Conservation (phyloP, 2,797 vertebrate genomes). For the Spondyliosoma cantharus region DNA sequence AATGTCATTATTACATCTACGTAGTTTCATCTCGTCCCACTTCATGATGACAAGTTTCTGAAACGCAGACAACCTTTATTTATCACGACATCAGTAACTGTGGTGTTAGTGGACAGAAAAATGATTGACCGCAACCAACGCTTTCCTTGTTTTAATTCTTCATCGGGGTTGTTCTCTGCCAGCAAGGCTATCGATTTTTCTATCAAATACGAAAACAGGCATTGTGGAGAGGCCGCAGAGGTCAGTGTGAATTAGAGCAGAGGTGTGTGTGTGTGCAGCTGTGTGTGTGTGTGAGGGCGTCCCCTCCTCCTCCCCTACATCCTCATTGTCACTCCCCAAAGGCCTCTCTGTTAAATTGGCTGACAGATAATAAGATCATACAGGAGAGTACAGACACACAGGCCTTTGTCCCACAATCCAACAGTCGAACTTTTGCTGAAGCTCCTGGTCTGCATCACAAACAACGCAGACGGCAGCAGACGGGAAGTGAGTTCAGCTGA, state of each 20-base stretch:
- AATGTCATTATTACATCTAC: neutral
- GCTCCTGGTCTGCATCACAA: conserved; percentile 44
- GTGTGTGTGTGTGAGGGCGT: conserved; percentile 37
- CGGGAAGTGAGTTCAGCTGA: conserved; percentile 14
- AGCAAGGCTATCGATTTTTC: conserved; percentile 81
- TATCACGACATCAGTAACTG: conserved; percentile 23
- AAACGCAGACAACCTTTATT: conserved; percentile 30
- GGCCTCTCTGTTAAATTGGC: conserved; percentile 85
- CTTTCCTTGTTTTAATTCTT: conserved; percentile 80
- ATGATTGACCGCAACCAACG: conserved; percentile 74
- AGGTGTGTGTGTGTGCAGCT: conserved; percentile 61
- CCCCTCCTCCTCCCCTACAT: conserved; percentile 67
- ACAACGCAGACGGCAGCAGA: conserved; percentile 5
- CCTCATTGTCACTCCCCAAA: conserved; percentile 81
- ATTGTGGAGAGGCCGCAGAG: conserved; percentile 77
- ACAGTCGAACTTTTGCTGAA: conserved; percentile 62
- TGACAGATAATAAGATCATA: conserved; percentile 84
- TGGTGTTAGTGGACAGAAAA: conserved; percentile 60
- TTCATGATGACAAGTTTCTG: conserved; percentile 21
- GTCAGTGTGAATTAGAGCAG: conserved; percentile 82
- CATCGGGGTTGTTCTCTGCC: conserved; percentile 78
- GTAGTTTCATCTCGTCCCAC: neutral
- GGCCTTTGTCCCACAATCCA: conserved; percentile 75
- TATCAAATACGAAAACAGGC: conserved; percentile 83
- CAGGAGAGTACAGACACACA: conserved; percentile 75